Conservation (phyloP, 2,888 invertebrate genomes). For the Scrobipalpa atriplicella region DNA sequence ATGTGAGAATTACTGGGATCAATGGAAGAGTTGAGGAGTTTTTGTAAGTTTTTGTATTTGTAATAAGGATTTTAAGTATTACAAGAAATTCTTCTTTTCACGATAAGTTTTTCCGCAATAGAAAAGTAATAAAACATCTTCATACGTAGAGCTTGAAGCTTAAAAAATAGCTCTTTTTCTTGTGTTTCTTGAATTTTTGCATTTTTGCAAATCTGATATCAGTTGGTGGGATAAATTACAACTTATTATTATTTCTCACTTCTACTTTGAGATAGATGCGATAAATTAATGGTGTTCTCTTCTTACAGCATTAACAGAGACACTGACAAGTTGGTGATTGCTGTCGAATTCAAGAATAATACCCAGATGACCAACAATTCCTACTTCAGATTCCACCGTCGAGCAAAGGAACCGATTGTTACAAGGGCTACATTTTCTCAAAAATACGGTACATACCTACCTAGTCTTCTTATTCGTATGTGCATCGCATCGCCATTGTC, state of each 20-base stretch:
- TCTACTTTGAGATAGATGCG: too few species aligned
- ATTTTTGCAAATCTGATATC: background rate
- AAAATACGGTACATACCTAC: background rate
- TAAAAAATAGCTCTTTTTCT: too few species aligned
- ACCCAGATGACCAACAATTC: background rate
- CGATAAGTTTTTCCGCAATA: too few species aligned
- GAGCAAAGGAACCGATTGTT: constrained; percentile 27
- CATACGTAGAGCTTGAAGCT: too few species aligned
- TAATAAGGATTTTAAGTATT: background rate
- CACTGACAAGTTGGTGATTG: constrained; percentile 40
- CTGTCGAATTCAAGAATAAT: constrained; percentile 36
- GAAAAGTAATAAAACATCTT: too few species aligned
- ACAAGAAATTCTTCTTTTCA: too few species aligned
- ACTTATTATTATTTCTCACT: background rate
- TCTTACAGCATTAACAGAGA: constrained; percentile 40
- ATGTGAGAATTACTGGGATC: constrained; percentile 40
- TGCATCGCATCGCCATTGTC: too few species aligned
- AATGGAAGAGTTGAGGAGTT: constrained; percentile 47
- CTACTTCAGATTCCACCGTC: constrained; percentile 29
- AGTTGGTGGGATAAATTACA: background rate
- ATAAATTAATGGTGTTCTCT: background rate
- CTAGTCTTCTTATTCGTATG: background rate
- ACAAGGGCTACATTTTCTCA: background rate
- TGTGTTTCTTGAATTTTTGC: background rate
- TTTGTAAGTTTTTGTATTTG: constrained; percentile 42